Evolutionary conservation across 2,797 vertebrate genomes (phyloP).

Genomic region (Jordanella pulchra): DNA sequence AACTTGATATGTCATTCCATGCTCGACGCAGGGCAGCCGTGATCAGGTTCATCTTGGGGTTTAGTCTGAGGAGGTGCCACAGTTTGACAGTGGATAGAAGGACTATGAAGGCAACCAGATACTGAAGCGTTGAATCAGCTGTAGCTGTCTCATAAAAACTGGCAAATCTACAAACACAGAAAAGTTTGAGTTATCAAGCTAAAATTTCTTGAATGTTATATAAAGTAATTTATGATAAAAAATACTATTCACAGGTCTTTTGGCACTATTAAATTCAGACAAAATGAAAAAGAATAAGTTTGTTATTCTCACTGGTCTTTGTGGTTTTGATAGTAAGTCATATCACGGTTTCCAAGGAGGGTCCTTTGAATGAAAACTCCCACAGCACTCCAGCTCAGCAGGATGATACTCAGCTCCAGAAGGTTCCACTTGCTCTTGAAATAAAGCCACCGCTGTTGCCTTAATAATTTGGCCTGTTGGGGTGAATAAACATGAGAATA

Average conservation of each 20-base stretch:
- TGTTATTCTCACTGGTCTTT: constrained; percentile 79
- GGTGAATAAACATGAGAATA: constrained; percentile 9
- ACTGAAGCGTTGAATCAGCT: constrained; percentile 84
- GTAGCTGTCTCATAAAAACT: constrained; percentile 87
- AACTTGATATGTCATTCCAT: constrained; percentile 87
- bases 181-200: background rate
- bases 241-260: no score
- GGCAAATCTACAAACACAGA: constrained; percentile 73
- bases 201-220: background rate
- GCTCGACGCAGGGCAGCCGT: constrained; percentile 84
- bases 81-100: constrained; percentile 90
- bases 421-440: constrained; percentile 89
- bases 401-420: constrained; percentile 86
- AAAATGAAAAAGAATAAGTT: no score
- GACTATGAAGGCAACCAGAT: constrained; percentile 89
- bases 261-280: no score
- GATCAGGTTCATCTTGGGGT: constrained; percentile 90
- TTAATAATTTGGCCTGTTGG: constrained; percentile 84
- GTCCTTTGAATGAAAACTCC: constrained; percentile 84
- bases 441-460: constrained; percentile 84
- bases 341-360: constrained; percentile 80
- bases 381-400: constrained; percentile 88
- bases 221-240: background rate
- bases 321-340: constrained; percentile 83
- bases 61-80: constrained; percentile 91